A percentile compares a stretch with the other conserved stretches of the same genome.
These are phyloP conservation scores for Hippocampus mohnikei DNA, from an alignment of 2,113 vertebrate species.

Conservation along the genomic window DNA sequence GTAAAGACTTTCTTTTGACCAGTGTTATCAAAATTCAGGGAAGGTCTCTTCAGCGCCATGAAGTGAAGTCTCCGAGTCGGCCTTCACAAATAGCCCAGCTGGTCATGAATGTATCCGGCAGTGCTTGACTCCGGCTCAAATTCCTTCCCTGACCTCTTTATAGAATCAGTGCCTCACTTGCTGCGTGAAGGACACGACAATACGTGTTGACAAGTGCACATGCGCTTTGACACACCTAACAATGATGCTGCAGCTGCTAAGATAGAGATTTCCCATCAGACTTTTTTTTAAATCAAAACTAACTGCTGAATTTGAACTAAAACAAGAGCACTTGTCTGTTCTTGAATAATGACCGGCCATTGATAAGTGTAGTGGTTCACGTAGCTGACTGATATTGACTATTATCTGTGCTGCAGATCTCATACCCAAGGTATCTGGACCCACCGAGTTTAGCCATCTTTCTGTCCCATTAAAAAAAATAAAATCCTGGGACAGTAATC, in stretches of 20 bases:
- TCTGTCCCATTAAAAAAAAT: too few relatives aligned
- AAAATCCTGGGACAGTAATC: too few relatives aligned
- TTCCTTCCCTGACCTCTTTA: constrained; percentile 56
- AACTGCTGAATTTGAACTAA: background rate
- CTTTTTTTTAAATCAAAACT: background rate
- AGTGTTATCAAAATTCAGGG: background rate
- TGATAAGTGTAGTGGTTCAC: background rate
- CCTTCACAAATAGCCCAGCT: constrained; percentile 58
- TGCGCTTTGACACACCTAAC: background rate
- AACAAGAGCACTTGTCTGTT: background rate
- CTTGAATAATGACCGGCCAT: background rate
- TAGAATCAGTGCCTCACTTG: constrained; percentile 32
- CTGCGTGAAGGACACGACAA: constrained; percentile 34
- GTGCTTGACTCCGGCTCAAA: constrained; percentile 49
- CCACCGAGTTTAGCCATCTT: too few relatives aligned
- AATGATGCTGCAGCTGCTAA: background rate
- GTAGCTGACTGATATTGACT: background rate
- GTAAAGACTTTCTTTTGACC: background rate
- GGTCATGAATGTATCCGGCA: constrained; percentile 65
- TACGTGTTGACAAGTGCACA: constrained; percentile 1
- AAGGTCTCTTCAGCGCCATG: constrained; percentile 38
- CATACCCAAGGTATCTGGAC: too few relatives aligned
- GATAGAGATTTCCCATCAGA: background rate
- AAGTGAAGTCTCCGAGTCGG: constrained; percentile 43
- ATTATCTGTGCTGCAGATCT: too few relatives aligned